A percentile compares a stretch with the other conserved stretches of the same genome.
phyloP scores from a whole-genome alignment of 2,113 vertebrate species.

The Cynoglossus semilaevis region DNA sequence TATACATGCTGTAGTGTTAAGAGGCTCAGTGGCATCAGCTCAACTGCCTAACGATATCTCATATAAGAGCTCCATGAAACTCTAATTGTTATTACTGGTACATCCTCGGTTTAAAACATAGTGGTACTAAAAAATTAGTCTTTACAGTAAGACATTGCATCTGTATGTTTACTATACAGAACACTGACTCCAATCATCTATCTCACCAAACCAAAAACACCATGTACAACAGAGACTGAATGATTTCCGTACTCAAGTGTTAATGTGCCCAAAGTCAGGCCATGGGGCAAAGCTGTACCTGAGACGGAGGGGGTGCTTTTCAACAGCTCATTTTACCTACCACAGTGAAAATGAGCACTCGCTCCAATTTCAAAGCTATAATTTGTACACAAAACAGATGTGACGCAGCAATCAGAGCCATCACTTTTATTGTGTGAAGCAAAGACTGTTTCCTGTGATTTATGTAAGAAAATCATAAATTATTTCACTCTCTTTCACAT shows the following conservation, averaged over 20 bases:
- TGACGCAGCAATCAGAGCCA: conserved; percentile 55
- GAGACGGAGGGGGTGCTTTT: conserved; percentile 37
- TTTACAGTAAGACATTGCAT: too few relatives aligned
- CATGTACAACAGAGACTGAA: conserved; percentile 13
- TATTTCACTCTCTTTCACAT: conserved; percentile 57
- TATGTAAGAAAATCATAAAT: conserved; percentile 55
- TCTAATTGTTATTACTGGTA: too few relatives aligned
- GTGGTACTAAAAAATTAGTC: too few relatives aligned
- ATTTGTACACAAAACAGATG: conserved; percentile 77
- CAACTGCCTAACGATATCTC: too few relatives aligned
- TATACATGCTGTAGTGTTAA: too few relatives aligned
- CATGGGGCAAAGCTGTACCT: conserved; percentile 26
- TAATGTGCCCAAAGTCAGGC: conserved; percentile 20
- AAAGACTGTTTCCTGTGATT: conserved; percentile 39
- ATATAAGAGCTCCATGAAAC: too few relatives aligned
- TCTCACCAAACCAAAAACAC: background rate
- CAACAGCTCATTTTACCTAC: conserved; percentile 69
- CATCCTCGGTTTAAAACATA: too few relatives aligned
- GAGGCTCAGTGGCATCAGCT: too few relatives aligned
- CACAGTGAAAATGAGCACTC: conserved; percentile 66
- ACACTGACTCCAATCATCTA: too few relatives aligned
- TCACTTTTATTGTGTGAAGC: conserved; percentile 46
- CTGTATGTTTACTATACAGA: too few relatives aligned
- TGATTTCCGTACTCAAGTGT: conserved; percentile 15
- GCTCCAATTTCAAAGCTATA: conserved; percentile 59